phyloP scores from a whole-genome alignment of 2,888 invertebrate species.

The Drepana falcataria region DNA sequence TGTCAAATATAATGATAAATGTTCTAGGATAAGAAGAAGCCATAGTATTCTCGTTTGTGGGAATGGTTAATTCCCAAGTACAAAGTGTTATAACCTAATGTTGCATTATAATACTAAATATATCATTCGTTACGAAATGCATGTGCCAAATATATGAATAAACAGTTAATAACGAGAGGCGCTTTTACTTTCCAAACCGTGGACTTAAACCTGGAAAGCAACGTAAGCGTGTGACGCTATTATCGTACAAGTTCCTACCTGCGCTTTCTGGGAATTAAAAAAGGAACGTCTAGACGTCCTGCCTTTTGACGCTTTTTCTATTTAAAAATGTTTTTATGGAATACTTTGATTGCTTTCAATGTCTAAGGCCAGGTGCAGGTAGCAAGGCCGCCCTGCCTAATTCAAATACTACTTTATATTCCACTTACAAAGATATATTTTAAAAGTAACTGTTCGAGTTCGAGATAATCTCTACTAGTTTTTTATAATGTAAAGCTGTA shows the following conservation, averaged over 20 bases:
- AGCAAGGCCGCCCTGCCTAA: constrained; percentile 34
- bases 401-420: constrained; percentile 53
- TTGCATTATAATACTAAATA: too few relatives aligned
- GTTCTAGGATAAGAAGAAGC: too few relatives aligned
- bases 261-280: constrained; percentile 59
- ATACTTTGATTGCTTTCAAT: constrained; percentile 55
- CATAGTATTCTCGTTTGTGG: too few relatives aligned
- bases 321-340: constrained; percentile 63
- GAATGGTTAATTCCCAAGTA: too few relatives aligned
- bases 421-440: constrained; percentile 45
- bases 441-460: constrained; percentile 18
- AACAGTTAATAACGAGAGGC: not conserved
- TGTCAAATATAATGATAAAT: too few relatives aligned
- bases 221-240: constrained; percentile 3
- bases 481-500: not conserved
- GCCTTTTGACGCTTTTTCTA: constrained; percentile 66
- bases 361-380: constrained; percentile 70
- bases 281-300: constrained; percentile 73
- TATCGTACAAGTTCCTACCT: constrained; percentile 58
- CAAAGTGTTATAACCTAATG: not conserved
- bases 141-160: not conserved
- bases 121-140: not conserved
- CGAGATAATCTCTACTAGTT: not conserved
- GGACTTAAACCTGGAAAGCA: not conserved
- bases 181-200: not conserved